phyloP scores from a whole-genome alignment of 2,797 vertebrate species.

The Neoniphon sammara region DNA sequence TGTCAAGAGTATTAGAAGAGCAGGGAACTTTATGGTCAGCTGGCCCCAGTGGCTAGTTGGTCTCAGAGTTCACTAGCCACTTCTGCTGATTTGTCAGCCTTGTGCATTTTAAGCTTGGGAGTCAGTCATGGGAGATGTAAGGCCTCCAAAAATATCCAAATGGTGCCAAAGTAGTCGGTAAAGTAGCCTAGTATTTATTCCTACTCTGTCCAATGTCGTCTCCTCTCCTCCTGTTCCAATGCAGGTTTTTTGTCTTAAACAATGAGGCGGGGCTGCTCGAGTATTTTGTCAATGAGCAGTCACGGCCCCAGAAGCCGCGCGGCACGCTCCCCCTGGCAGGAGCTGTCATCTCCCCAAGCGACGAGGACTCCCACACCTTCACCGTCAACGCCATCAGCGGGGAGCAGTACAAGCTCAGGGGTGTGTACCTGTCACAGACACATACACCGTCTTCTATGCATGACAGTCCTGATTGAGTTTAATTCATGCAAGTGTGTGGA shows the following conservation, averaged over 20 bases:
- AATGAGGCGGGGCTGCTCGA: slow-evolving; percentile 95
- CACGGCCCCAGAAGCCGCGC: slow-evolving; percentile 91
- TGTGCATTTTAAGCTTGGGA: not conserved
- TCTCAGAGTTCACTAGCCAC: not conserved
- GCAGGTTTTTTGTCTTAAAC: slow-evolving; percentile 97
- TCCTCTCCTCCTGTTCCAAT: not conserved
- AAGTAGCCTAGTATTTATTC: not conserved
- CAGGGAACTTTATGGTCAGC: not conserved
- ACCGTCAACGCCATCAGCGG: slow-evolving; percentile 98
- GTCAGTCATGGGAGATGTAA: no score
- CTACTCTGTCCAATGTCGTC: no score
- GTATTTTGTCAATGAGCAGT: slow-evolving; percentile 99
- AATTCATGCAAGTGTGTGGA: not conserved
- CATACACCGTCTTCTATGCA: not conserved
- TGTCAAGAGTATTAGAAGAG: not conserved
- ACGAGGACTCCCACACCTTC: slow-evolving; percentile 98
- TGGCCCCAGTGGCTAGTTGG: not conserved
- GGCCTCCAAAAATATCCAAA: no score
- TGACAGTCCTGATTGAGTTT: no score
- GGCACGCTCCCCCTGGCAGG: slow-evolving; percentile 94
- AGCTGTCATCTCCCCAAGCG: slow-evolving; percentile 97
- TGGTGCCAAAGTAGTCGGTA: not conserved
- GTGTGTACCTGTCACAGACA: slow-evolving; percentile 70
- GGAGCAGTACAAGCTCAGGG: slow-evolving; percentile 98
- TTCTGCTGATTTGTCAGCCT: slow-evolving; percentile 12